phyloP scores from a whole-genome alignment of 1,140 invertebrate species.

The Atta texana region DNA sequence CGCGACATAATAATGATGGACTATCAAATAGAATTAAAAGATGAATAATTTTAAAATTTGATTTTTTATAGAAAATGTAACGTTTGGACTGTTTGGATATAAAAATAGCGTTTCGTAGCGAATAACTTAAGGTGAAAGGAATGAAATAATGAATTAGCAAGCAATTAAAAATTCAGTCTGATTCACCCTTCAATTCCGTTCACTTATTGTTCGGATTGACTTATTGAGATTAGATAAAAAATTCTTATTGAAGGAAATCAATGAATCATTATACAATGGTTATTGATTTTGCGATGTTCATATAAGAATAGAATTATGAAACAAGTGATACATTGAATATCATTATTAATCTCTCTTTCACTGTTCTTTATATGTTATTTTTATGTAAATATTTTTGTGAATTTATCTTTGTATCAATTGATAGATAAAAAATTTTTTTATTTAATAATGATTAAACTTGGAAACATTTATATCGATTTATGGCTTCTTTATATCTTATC shows the following conservation, averaged over 20 bases:
- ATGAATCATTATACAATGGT: slow-evolving; percentile 21
- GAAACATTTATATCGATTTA: neutral
- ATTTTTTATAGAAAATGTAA: slow-evolving; percentile 26
- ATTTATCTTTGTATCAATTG: neutral
- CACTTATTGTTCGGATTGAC: slow-evolving; percentile 8
- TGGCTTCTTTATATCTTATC: slow-evolving; percentile 3
- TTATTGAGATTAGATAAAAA: neutral
- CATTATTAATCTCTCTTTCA: neutral
- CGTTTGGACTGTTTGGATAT: neutral
- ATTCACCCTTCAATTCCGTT: neutral
- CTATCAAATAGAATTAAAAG: neutral
- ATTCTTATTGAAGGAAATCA: neutral
- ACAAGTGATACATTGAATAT: neutral
- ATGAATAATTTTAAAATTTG: neutral
- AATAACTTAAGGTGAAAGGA: slow-evolving; percentile 31
- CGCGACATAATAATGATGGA: neutral
- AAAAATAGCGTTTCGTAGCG: neutral
- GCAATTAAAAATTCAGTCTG: slow-evolving; percentile 19
- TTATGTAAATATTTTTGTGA: neutral
- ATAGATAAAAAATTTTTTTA: neutral
- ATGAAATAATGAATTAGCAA: neutral
- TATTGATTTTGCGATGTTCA: neutral
- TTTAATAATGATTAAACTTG: slow-evolving; percentile 15
- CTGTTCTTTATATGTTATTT: slow-evolving; percentile 4
- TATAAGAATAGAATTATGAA: neutral